Percentiles rank a stretch among this genome's conserved stretches.
Evolutionary conservation across 2,113 vertebrate genomes (phyloP).

Genomic region (Brachyhypopomus gauderio): DNA sequence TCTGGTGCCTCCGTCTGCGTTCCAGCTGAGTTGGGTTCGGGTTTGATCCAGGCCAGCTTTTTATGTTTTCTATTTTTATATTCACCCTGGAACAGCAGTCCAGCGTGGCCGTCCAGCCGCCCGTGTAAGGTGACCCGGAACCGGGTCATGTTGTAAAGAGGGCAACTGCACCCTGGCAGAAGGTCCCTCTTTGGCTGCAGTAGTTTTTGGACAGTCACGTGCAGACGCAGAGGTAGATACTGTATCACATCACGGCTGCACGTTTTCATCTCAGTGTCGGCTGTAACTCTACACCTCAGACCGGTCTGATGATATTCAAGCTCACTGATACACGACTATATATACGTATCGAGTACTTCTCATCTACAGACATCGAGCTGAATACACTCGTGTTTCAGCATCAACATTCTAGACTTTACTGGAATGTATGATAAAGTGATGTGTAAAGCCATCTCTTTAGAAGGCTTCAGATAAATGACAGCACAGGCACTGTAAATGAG

Average conservation of each 20-base stretch:
- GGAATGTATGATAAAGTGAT: conserved; percentile 13
- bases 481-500: conserved; percentile 34
- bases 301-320: too few species aligned
- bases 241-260: not conserved
- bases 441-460: conserved; percentile 7
- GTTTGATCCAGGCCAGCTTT: conserved; percentile 20
- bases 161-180: conserved; percentile 11
- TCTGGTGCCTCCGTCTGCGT: not conserved
- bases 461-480: conserved; percentile 31
- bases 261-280: too few species aligned
- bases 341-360: too few species aligned
- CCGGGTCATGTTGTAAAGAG: conserved; percentile 26
- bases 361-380: too few species aligned
- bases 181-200: conserved; percentile 10
- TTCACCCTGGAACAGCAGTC: conserved; percentile 18
- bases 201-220: not conserved
- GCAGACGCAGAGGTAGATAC: not conserved
- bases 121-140: conserved; percentile 54
- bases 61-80: conserved; percentile 60
- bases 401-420: conserved; percentile 1
- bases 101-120: not conserved
- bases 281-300: too few species aligned
- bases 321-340: too few species aligned
- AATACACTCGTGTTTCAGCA: not conserved
- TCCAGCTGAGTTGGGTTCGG: not conserved